phyloP scores from a whole-genome alignment of 2,888 invertebrate genomes.

The Stenichneumon culpator region DNA sequence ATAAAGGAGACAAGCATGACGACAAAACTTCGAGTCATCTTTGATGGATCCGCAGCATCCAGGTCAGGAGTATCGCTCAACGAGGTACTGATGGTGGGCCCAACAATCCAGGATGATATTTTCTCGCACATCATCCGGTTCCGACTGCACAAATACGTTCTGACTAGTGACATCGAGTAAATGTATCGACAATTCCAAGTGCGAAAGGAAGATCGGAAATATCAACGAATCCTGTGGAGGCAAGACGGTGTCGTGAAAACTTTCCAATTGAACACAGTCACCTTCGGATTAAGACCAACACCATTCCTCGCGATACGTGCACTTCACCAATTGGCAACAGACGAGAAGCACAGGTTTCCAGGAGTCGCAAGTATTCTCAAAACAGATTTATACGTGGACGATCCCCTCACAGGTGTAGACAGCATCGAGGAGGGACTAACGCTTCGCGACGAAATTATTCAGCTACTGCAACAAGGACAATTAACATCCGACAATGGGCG shows the following conservation, averaged over 20 bases:
- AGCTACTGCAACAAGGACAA: not conserved
- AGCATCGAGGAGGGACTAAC: not conserved
- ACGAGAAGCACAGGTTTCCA: constrained; percentile 30
- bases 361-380: constrained; percentile 14
- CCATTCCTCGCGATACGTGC: constrained; percentile 47
- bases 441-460: not conserved
- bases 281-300: constrained; percentile 46
- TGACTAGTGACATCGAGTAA: constrained; percentile 4
- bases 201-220: too few species aligned
- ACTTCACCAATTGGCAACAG: constrained; percentile 50
- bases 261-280: constrained; percentile 45
- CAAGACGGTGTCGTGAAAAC: constrained; percentile 3
- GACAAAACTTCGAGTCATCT: constrained; percentile 44
- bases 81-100: too few species aligned
- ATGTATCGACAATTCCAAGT: too few species aligned
- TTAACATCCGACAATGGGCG: constrained; percentile 34
- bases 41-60: constrained; percentile 42
- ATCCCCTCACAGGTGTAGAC: constrained; percentile 29
- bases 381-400: constrained; percentile 50
- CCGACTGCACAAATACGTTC: constrained; percentile 30
- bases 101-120: too few species aligned
- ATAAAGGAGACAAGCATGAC: constrained; percentile 45
- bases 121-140: constrained; percentile 41
- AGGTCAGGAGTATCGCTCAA: constrained; percentile 50
- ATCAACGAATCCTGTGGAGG: constrained; percentile 54